Conservation (phyloP, 2,113 vertebrate genomes). For the Sardina pilchardus region DNA sequence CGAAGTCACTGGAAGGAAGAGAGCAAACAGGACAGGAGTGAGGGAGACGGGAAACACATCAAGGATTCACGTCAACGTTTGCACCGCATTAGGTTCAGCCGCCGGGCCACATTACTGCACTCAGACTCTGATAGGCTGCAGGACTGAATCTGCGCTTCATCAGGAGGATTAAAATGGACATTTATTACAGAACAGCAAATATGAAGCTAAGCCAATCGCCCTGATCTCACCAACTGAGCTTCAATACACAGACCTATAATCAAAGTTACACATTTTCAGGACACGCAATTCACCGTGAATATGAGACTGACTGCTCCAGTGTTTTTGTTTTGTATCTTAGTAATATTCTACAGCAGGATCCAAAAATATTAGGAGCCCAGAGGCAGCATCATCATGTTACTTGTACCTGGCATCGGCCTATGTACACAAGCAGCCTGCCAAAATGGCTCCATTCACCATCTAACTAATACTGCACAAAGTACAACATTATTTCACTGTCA, state of each 20-base stretch:
- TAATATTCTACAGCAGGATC: not conserved
- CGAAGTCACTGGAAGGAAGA: slow-evolving; percentile 85
- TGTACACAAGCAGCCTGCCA: no score
- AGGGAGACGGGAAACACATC: slow-evolving; percentile 9
- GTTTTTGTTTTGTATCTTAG: not conserved
- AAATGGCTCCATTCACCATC: no score
- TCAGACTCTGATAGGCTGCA: not conserved
- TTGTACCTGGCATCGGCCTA: not conserved
- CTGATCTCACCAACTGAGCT: not conserved
- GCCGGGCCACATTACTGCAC: not conserved
- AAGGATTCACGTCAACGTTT: not conserved
- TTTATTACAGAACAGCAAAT: not conserved
- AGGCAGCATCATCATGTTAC: not conserved
- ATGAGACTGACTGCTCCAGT: not conserved
- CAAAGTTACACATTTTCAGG: not conserved
- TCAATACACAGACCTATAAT: not conserved
- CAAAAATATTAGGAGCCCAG: not conserved
- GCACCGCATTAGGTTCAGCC: not conserved
- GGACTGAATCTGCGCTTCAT: not conserved
- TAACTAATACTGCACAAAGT: no score
- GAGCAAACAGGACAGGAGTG: not conserved
- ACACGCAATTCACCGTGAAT: not conserved
- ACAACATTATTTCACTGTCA: no score
- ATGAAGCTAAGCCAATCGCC: not conserved
- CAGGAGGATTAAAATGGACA: not conserved